phyloP scores from a whole-genome alignment of 2,888 invertebrate genomes.

The Thymelicus lineola region DNA sequence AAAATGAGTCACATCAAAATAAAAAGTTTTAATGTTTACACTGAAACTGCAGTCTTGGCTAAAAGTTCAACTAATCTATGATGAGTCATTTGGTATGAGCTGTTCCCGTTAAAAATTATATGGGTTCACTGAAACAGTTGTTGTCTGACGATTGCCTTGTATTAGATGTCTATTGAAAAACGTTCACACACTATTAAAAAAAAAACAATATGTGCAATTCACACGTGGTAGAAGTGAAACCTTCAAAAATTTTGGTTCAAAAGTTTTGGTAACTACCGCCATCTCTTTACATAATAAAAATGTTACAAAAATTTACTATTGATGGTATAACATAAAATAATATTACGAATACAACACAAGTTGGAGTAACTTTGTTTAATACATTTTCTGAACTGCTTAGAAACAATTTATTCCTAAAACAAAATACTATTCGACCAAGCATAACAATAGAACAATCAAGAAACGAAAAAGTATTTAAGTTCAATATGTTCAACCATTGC shows the following conservation, averaged over 20 bases:
- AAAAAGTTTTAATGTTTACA: slow-evolving; percentile 12
- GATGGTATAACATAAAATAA: no score
- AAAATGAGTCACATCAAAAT: slow-evolving; percentile 17
- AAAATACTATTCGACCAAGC: slow-evolving; percentile 13
- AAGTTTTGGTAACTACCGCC: no score
- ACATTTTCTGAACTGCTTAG: not conserved
- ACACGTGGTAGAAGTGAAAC: no score
- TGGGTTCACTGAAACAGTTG: not conserved
- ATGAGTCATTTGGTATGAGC: slow-evolving; percentile 11
- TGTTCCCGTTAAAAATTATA: not conserved
- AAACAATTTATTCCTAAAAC: slow-evolving; percentile 14
- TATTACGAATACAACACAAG: no score
- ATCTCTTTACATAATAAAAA: no score
- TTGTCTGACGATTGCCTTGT: no score
- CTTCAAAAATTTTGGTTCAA: no score
- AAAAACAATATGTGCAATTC: no score
- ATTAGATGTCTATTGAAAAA: no score
- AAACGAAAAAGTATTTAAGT: slow-evolving; percentile 36
- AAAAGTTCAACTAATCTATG: slow-evolving; percentile 8
- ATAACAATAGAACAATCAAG: slow-evolving; percentile 42
- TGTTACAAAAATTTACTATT: no score
- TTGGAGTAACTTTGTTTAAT: no score
- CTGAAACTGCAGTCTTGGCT: slow-evolving; percentile 11
- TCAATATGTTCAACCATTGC: slow-evolving; percentile 28
- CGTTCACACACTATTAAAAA: no score